Percentiles rank a stretch among this genome's conserved stretches.
phyloP scores from a whole-genome alignment of 2,113 vertebrate genomes.

The Anolis sagrei region DNA sequence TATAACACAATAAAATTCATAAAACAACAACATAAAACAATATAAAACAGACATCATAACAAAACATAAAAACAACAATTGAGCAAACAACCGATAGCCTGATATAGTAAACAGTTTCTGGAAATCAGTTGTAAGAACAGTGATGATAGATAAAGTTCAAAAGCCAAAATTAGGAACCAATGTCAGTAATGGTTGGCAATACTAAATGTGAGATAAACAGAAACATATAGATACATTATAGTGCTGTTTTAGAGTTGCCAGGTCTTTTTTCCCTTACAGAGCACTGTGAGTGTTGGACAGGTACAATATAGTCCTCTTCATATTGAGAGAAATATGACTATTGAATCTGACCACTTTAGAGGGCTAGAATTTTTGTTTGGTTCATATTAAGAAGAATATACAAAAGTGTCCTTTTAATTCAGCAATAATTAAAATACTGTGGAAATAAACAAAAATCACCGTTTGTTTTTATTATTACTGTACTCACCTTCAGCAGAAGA shows the following conservation, averaged over 20 bases:
- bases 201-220: too few species aligned
- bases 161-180: too few species aligned
- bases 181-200: too few species aligned
- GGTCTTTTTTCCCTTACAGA: not conserved
- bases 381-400: not conserved
- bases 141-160: too few species aligned
- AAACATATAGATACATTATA: not conserved
- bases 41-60: too few species aligned
- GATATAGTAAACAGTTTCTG: too few species aligned
- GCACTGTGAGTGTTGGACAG: not conserved
- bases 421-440: not conserved
- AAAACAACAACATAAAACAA: too few species aligned
- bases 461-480: not conserved
- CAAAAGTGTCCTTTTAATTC: not conserved
- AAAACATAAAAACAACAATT: too few species aligned
- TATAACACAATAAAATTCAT: too few species aligned
- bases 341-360: not conserved
- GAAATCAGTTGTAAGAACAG: too few species aligned
- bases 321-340: not conserved
- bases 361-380: not conserved
- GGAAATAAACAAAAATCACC: not conserved
- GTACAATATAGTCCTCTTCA: not conserved
- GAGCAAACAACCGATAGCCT: too few species aligned
- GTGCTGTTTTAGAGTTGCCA: not conserved
- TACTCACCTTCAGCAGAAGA: not conserved